phyloP scores from a whole-genome alignment of 2,113 vertebrate species.

The Syngnathus floridae region DNA sequence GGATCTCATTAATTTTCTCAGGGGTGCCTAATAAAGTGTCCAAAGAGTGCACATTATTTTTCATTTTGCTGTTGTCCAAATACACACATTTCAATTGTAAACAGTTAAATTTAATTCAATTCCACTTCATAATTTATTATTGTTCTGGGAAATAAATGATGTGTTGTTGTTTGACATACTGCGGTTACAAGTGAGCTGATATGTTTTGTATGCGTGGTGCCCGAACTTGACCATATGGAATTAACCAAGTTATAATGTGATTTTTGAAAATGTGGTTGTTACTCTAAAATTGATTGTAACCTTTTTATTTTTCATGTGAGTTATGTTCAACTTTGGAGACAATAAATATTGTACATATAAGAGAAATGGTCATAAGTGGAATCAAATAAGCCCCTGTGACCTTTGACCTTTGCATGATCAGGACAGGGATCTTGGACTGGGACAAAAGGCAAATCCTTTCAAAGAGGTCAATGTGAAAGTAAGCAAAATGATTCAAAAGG shows the following conservation, averaged over 20 bases:
- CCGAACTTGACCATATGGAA: background rate
- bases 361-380: constrained; percentile 9
- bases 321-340: constrained; percentile 16
- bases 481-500: constrained; percentile 26
- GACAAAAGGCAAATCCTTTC: constrained; percentile 59
- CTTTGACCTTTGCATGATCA: constrained; percentile 15
- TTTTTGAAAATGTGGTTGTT: background rate
- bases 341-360: constrained; percentile 12
- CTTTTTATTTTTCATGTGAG: background rate
- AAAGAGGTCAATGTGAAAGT: constrained; percentile 31
- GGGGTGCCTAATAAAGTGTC: background rate
- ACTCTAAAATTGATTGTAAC: constrained; percentile 1
- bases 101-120: background rate
- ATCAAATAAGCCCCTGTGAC: constrained; percentile 7
- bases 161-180: constrained; percentile 1
- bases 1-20: background rate
- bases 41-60: background rate
- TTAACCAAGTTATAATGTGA: background rate
- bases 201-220: background rate
- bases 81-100: background rate
- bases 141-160: background rate
- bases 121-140: no score
- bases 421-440: constrained; percentile 42
- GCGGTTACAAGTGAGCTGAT: background rate
- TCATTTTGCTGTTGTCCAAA: background rate